Conservation (phyloP, 2,888 invertebrate genomes). For the Pachymerium ferrugineum region DNA sequence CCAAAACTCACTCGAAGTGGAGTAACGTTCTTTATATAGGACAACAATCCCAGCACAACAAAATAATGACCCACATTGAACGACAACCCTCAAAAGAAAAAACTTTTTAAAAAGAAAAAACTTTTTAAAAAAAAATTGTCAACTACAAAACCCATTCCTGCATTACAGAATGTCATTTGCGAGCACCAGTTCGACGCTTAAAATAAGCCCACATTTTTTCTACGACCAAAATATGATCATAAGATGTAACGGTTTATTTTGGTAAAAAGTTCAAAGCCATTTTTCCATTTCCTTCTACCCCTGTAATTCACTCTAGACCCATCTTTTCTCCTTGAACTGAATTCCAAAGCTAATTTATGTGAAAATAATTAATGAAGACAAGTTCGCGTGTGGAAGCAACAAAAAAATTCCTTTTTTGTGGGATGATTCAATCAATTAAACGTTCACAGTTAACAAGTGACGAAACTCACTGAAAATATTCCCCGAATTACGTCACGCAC, state of each 20-base stretch:
- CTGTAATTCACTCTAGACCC: too few species aligned
- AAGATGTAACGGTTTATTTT: too few species aligned
- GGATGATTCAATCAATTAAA: constrained; percentile 17
- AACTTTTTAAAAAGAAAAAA: not conserved
- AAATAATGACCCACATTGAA: not conserved
- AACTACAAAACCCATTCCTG: too few species aligned
- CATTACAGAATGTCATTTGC: too few species aligned
- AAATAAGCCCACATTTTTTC: too few species aligned
- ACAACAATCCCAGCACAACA: not conserved
- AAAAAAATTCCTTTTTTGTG: not conserved
- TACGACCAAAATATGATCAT: too few species aligned
- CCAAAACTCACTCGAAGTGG: not conserved
- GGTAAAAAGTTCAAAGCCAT: too few species aligned
- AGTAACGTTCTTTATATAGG: constrained; percentile 19
- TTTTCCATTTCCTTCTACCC: too few species aligned
- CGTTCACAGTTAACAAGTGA: not conserved
- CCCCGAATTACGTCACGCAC: constrained; percentile 6
- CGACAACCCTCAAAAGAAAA: too few species aligned
- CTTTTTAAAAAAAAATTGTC: not conserved
- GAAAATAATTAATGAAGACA: constrained; percentile 10
- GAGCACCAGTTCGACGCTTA: too few species aligned
- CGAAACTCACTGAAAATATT: not conserved
- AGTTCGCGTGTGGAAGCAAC: not conserved
- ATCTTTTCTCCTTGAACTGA: not conserved
- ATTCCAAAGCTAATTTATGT: not conserved